Base-by-base conservation (phyloP, 1,140 invertebrate species). In the Nephotettix cincticeps region DNA sequence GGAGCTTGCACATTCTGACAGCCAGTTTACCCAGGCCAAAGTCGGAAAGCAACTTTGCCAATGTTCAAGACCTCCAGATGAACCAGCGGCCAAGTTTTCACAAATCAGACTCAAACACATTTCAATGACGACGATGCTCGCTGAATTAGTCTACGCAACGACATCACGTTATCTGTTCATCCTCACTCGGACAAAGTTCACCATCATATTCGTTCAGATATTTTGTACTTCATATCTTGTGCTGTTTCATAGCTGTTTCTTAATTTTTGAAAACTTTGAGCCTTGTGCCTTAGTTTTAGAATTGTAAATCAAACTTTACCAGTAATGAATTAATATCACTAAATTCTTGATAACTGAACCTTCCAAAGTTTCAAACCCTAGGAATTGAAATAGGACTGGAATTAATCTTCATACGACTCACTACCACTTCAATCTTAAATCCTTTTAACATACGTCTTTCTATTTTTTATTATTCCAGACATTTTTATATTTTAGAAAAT, bases 31-130 rank as follows among this genome's bases (percentile, higher is more conserved):
- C 92, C 27, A 85, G 91, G 73, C 92, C 92, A 75, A 93, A 93
- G 80, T 92, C 91, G 58, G 92, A 93, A 79, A 92, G 90, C 81
- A 92, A 92, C 81, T 92, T 93, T 80, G 86, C 88, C 70, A 87
- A 88, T 61, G 72, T 75, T 43, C 86, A 89, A 74, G 86, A 88
- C 73, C 80, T 85, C 36, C 75, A 77, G 72, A 72, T 76, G 79
- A 84, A 85, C 80, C 83, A 84, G 70, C 81, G 89, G 77, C 85
- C 87, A 61, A 83, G 88, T 75, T 92, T 92, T 84, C 90, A 92
- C 84, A 92, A 91, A 83, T 91, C 90, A 76, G 90, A 93, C 82
- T 91, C 72, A 30, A 80, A 85, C 75, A 86, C 87, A 81, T 89
- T 90, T 84, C 89, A 88, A 88, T 88, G 86, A 90, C 70, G 64